Percentiles rank a stretch among this genome's conserved stretches.
Evolutionary conservation across 2,113 vertebrate genomes (phyloP).

Genomic region (Saguinus imperator): DNA sequence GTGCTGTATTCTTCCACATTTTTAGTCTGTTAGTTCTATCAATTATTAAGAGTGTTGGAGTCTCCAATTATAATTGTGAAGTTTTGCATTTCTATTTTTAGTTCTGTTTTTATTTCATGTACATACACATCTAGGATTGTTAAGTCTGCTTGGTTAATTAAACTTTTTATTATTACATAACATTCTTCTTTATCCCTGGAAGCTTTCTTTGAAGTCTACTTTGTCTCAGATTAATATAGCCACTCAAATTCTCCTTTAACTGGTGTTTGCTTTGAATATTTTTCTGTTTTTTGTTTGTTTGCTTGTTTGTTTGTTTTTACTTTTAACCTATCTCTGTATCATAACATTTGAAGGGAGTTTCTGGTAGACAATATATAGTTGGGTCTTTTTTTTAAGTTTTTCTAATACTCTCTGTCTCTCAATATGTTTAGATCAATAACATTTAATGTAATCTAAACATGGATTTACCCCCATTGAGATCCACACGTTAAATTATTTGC

Average conservation of each 20-base stretch:
- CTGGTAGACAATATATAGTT: background rate
- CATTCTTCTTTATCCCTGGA: background rate
- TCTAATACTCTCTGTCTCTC: background rate
- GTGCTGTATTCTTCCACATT: background rate
- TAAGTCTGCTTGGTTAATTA: background rate
- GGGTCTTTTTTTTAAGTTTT: background rate
- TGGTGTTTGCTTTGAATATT: background rate
- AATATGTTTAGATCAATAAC: background rate
- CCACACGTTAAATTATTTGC: fast-evolving
- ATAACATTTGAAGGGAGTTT: background rate
- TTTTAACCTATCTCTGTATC: background rate
- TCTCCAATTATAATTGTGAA: background rate
- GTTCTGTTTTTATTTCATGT: too few species aligned
- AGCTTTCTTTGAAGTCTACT: background rate
- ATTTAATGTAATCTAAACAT: background rate
- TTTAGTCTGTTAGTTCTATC: background rate
- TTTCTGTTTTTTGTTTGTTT: background rate
- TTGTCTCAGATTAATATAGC: background rate
- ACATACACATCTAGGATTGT: too few species aligned
- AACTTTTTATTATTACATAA: too few species aligned
- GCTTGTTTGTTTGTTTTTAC: too few species aligned
- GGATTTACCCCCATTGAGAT: background rate
- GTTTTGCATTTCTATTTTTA: background rate
- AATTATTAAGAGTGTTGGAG: fast-evolving
- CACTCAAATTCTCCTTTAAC: background rate